phyloP scores from a whole-genome alignment of 2,888 invertebrate species.

The Campoletis raptor region DNA sequence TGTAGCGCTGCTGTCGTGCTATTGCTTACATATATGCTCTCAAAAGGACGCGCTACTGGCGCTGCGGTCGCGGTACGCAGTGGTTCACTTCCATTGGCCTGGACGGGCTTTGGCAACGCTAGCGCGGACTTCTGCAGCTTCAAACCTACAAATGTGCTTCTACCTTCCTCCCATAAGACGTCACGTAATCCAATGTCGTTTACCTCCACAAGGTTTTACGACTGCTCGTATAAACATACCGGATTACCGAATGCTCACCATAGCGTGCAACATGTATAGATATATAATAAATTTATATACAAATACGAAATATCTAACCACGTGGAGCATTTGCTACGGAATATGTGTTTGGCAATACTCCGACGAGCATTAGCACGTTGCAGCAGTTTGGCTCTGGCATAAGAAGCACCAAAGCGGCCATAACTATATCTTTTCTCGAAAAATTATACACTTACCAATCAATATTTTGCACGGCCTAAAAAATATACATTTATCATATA shows the following conservation, averaged over 20 bases:
- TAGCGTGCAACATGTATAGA: background rate
- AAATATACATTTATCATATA: background rate
- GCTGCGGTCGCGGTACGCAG: background rate
- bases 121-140: slow-evolving; percentile 3
- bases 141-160: slow-evolving; percentile 36
- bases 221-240: slow-evolving; percentile 77
- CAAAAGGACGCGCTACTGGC: background rate
- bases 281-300: slow-evolving; percentile 21
- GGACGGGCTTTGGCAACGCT: background rate
- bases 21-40: background rate
- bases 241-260: slow-evolving; percentile 76
- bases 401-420: slow-evolving; percentile 35
- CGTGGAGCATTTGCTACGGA: background rate
- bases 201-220: slow-evolving; percentile 77
- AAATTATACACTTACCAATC: background rate
- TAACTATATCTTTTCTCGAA: background rate
- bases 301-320: background rate
- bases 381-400: slow-evolving; percentile 18
- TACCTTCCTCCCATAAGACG: slow-evolving; percentile 72
- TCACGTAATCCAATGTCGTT: slow-evolving; percentile 79
- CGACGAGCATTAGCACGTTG: slow-evolving; percentile 41
- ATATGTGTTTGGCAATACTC: slow-evolving; percentile 16
- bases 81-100: background rate
- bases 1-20: background rate
- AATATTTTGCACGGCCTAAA: background rate